Conservation (phyloP, 2,888 invertebrate species). For the Saturnia pavonia region DNA sequence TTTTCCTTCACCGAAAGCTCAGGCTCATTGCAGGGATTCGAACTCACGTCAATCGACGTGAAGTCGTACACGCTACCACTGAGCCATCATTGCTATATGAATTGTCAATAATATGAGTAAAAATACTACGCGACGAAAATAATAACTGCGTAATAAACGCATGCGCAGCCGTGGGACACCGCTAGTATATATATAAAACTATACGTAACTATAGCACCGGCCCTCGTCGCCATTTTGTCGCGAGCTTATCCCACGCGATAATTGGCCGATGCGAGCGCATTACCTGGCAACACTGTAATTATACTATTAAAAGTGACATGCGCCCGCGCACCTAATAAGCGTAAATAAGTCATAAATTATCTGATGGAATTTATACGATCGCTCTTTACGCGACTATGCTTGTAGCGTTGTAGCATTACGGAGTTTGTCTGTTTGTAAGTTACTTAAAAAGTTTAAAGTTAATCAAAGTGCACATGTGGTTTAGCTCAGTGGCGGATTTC, state of each 20-base stretch:
- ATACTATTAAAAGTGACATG: constrained; percentile 30
- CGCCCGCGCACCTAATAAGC: constrained; percentile 27
- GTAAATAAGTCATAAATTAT: constrained; percentile 29
- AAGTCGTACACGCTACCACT: too few species aligned
- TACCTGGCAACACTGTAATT: constrained; percentile 26
- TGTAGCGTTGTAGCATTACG: neutral
- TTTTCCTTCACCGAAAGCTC: too few species aligned
- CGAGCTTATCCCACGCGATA: constrained; percentile 16
- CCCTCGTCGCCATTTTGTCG: constrained; percentile 15
- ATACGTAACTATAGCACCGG: constrained; percentile 8
- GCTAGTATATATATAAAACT: too few species aligned
- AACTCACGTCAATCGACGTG: too few species aligned
- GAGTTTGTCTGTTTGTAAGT: neutral
- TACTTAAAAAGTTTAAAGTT: neutral
- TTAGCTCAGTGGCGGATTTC: too few species aligned
- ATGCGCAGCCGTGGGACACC: too few species aligned
- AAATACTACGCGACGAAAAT: too few species aligned
- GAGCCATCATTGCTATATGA: too few species aligned
- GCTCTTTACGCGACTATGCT: neutral
- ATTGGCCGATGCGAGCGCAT: constrained; percentile 13
- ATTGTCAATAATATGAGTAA: too few species aligned
- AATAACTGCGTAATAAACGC: too few species aligned
- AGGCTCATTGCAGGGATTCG: too few species aligned
- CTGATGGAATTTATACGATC: constrained; percentile 11
- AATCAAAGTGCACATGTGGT: neutral